Base-by-base conservation (phyloP, 2,113 vertebrate species). In the Azemiops feae region DNA sequence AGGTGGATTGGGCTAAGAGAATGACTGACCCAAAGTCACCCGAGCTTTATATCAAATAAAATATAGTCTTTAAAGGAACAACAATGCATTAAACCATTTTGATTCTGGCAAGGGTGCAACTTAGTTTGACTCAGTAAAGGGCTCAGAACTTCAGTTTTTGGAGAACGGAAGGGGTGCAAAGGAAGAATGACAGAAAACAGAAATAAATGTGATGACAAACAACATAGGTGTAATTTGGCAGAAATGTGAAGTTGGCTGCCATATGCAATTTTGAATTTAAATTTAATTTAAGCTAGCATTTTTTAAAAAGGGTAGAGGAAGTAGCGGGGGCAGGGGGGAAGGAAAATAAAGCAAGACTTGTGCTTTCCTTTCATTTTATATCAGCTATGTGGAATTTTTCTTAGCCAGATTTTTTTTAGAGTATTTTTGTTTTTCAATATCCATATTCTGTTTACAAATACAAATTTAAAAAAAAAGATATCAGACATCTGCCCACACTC, bases 191-290 rank as follows among this genome's bases (percentile, higher is more conserved):
- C 39, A 91, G 91, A 91, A 88, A 91, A 47, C 0, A 64, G 89
- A 54, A 94, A 93, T 88, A 86, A 88, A 94, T 88, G 86, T 52
- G 85, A 92, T 1, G 60, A 86, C 43, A 90, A 92, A 95, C 94
- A 92, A 95, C 91, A 93, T 94, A 94, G 94, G 91, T 94, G 94
- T 90, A 94, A 92, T 92, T 88, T 94, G 95, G 95, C 93, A 2
- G 11, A 89, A 89, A 81, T 93, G 93, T 95, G 94, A 55, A 60
- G 90, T 91, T 91, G 27, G 89, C 60, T 93, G 55, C 91, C 94
- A 64, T n/a, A 81, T 64, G 18, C 25, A 91, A 96, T 90, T 93
- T 92, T 91, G 43, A 50, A 52, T 89, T 88, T 74, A 74, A 47
- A 22, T 81, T 89, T 91, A 91, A 94, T 64, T 2, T 81, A 50